Base-by-base conservation (phyloP, 2,888 invertebrate genomes). In the Hedychridium roseum region DNA sequence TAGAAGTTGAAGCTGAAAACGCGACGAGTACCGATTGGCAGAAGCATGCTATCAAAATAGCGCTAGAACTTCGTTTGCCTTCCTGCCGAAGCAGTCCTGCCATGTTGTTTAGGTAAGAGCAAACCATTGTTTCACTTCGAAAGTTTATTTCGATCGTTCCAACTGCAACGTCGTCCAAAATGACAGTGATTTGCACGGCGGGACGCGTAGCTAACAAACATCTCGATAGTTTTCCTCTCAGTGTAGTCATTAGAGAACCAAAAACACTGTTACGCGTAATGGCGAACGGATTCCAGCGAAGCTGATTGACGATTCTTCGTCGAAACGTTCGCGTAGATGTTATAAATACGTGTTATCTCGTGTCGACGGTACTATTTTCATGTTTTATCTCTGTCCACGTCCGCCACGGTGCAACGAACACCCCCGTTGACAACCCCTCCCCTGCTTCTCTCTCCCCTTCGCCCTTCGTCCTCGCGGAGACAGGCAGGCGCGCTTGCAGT, bases 21-120 rank as follows among this genome's bases (percentile, higher is more conserved):
- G 67, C 57, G 64, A 67, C 71, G 66, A 67, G 68, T 66, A 64
- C 60, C 51, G 49, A 67, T 59, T 71, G 69, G 71, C 66, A 66
- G 60, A 70, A 69, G 64, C 58, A 77, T 78, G 78, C 63, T 67
- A 56, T 62, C 64, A 52, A 73, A 73, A 70, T 78, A 78, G 69
- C 70, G 58, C 62, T 64, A 57, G 60, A 65, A 58, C 58, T 64
- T 64, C 70, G 57, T 63, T 64, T 58, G 63, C 76, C 68, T 74
- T 77, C 66, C 56, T 68, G 71, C 67, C 72, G 70, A 78, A 69
- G 72, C 68, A 57, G 67, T 44, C 60, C 65, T 71, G 74, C 76
- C 69, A 78, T 78, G 78, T 76, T 76, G 70, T 74, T 73, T 73
- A 78, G 78, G 78, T 77, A 70, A 71, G 48, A 9, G 20, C 20